Evolutionary conservation across 2,797 vertebrate genomes (phyloP), one percentile per base, ranked within the genome.

Genomic region (Betta splendens): DNA sequence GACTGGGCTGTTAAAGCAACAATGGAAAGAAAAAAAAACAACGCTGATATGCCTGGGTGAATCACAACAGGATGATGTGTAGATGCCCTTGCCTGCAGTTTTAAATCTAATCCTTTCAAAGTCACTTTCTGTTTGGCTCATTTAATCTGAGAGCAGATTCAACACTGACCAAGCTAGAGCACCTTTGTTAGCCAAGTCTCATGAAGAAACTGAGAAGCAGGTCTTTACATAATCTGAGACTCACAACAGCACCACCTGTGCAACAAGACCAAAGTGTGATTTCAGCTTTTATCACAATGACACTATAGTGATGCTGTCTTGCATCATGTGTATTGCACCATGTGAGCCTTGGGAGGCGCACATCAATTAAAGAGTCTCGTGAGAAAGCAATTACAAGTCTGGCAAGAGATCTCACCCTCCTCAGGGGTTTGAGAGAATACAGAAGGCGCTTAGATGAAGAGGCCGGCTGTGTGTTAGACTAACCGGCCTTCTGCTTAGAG

Each of bases 381-480:
- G 67, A 70, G 77, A 77, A 68, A 62, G 76, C 71, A 82, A 84
- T 87, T 85, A 68, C 64, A 76, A 77, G 58, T 59, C 75, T 80
- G 55, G 58, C 68, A 59, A 23, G 60, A 73, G 54, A 64, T 72
- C 50, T 47, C 52, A 28, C 12, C 28, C 40, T 80, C 57, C 49
- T 60, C 13, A 2, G 69, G 75, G 58, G 39, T 59, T 69, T 49
- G 43, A 20, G 22, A 52, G 51, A 63, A 72, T 83, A 69, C 69
- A 71, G 62, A 60, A 72, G 59, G 72, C 5, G 7, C 42, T 64
- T 35, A 7, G 59, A 70, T 59, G 42, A 61, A 7, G 5, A 56
- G 36, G 9, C 40, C 8, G 11, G 37, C 74, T 40, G 59, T 66
- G 45, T 45, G 65, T 55, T 26, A 44, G 36, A 49, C 16, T 12